Evolutionary conservation across 2,797 vertebrate species (phyloP).

Genomic region (Eutrigla gurnardus): DNA sequence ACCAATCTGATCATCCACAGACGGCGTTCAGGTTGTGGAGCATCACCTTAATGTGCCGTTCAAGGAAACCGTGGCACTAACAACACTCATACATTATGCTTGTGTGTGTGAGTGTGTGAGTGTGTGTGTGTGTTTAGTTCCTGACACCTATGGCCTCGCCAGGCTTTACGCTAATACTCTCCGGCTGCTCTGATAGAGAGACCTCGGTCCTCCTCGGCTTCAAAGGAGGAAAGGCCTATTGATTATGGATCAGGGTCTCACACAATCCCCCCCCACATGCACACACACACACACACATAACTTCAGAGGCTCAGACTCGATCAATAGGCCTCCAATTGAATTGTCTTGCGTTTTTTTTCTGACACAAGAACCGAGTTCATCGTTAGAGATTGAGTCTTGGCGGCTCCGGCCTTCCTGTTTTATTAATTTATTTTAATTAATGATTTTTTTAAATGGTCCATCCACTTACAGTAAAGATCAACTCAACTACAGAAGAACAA

Average conservation of each 20-base stretch:
- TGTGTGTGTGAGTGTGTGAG: background rate
- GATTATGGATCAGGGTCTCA: conserved; percentile 71
- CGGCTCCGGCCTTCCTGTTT: conserved; percentile 28
- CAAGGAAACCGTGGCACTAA: background rate
- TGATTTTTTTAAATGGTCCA: conserved; percentile 46
- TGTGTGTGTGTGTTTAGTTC: conserved; percentile 25
- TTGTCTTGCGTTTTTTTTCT: conserved; percentile 61
- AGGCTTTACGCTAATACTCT: conserved; percentile 70
- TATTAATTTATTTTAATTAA: background rate
- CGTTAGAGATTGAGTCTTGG: conserved; percentile 65
- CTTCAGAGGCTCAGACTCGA: conserved; percentile 63
- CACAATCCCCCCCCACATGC: conserved; percentile 5
- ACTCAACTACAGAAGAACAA: conserved; percentile 13
- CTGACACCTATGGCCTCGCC: conserved; percentile 56
- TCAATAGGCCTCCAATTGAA: conserved; percentile 75
- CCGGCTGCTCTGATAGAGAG: conserved; percentile 63
- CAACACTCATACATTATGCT: no score
- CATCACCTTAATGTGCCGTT: no score
- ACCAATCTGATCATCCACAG: no score
- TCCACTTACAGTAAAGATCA: conserved; percentile 65
- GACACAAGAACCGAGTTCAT: conserved; percentile 66
- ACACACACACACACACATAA: conserved; percentile 29
- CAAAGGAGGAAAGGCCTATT: conserved; percentile 57
- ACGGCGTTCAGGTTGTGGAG: no score
- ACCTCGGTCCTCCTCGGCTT: conserved; percentile 49